These are phyloP conservation scores for Felis catus DNA, from an alignment of 2,113 vertebrate genomes.

Conservation along the genomic window F.catus_Fca126_mat1.0 CM031423.1:14599501-14600000, in stretches of 20 bases:
- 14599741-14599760: not conserved
- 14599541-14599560: not conserved
- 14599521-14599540: not conserved
- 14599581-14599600: not conserved
- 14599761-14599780: not conserved
- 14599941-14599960: not conserved
- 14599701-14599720: not conserved
- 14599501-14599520: not conserved
- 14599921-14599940: not conserved
- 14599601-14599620: not conserved
- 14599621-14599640: not conserved
- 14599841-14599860: not conserved
- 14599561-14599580: not conserved
- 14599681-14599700: not conserved
- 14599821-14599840: not conserved
- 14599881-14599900: not conserved
- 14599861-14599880: not conserved
- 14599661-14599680: not conserved
- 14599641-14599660: not conserved
- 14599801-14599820: not conserved
- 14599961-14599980: not conserved
- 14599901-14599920: not conserved
- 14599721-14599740: not conserved
- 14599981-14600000: not conserved
- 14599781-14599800: not conserved